These are phyloP conservation scores for Nowickia ferox DNA, from an alignment of 2,888 invertebrate genomes.

Conservation along the genomic window DNA sequence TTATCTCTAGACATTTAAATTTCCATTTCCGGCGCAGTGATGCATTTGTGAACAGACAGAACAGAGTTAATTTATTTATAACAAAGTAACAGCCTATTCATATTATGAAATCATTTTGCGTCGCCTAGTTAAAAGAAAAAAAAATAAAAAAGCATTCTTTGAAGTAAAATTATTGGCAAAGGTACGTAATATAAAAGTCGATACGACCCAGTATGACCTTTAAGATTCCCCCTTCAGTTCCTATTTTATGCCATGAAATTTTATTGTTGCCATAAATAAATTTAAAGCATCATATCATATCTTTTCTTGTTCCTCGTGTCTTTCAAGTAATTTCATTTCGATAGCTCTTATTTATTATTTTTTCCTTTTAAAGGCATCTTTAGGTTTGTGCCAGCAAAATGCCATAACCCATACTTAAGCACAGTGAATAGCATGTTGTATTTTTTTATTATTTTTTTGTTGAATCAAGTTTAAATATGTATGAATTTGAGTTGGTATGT, in stretches of 20 bases:
- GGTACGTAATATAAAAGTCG: too few species aligned
- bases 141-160: too few species aligned
- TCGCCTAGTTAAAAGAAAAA: too few species aligned
- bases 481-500: constrained; percentile 24
- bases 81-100: too few species aligned
- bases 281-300: constrained; percentile 3
- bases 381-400: constrained; percentile 5
- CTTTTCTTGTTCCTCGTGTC: not conserved
- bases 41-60: too few species aligned
- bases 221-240: too few species aligned
- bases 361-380: not conserved
- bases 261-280: constrained; percentile 24
- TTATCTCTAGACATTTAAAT: too few species aligned
- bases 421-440: not conserved
- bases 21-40: too few species aligned
- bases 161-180: too few species aligned
- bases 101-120: too few species aligned
- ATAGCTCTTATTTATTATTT: not conserved
- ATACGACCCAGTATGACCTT: too few species aligned
- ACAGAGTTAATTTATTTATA: too few species aligned
- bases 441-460: not conserved
- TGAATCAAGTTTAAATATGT: constrained; percentile 17
- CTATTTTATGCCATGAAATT: not conserved
- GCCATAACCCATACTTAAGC: not conserved
- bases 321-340: constrained; percentile 30